These are phyloP conservation scores for Drymonia ruficornis DNA, from an alignment of 2,888 invertebrate genomes.

Conservation along the genomic window DNA sequence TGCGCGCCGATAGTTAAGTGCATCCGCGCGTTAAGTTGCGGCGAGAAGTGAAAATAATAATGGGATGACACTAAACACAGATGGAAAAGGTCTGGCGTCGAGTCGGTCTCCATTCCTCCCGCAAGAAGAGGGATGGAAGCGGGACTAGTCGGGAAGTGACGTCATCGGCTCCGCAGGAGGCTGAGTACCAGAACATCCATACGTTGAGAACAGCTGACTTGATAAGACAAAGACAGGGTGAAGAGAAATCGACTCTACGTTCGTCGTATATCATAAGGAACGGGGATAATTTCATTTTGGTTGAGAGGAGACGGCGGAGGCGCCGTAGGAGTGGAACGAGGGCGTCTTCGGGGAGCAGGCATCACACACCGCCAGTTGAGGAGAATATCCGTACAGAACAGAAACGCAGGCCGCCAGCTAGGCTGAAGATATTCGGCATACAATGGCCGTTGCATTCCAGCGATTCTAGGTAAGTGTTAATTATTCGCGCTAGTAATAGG, in stretches of 20 bases:
- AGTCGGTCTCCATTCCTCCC: conserved; percentile 84
- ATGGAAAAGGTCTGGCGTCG: conserved; percentile 85
- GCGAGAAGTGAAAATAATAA: conserved; percentile 55
- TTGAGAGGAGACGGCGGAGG: conserved; percentile 75
- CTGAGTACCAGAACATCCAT: conserved; percentile 81
- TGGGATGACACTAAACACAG: conserved; percentile 81
- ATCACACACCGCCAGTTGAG: conserved; percentile 78
- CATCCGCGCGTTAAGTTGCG: conserved; percentile 20
- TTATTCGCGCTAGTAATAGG: conserved; percentile 28
- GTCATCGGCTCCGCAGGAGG: conserved; percentile 67
- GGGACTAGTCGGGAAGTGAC: conserved; percentile 78
- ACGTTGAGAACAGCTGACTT: conserved; percentile 81
- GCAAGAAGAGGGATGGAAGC: conserved; percentile 84
- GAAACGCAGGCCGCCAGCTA: conserved; percentile 77
- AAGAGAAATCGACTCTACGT: conserved; percentile 79
- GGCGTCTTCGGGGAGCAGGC: conserved; percentile 75
- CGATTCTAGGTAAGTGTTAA: conserved; percentile 71
- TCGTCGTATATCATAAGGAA: conserved; percentile 81
- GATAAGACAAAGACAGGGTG: conserved; percentile 79
- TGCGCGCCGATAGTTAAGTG: conserved; percentile 26
- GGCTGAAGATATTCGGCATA: conserved; percentile 79
- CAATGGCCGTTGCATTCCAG: conserved; percentile 83
- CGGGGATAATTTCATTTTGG: conserved; percentile 81
- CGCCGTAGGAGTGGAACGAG: conserved; percentile 78
- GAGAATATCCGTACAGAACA: conserved; percentile 72